These are phyloP conservation scores for Phthorimaea operculella DNA, from an alignment of 1,140 invertebrate genomes.

Conservation along the genomic window DNA sequence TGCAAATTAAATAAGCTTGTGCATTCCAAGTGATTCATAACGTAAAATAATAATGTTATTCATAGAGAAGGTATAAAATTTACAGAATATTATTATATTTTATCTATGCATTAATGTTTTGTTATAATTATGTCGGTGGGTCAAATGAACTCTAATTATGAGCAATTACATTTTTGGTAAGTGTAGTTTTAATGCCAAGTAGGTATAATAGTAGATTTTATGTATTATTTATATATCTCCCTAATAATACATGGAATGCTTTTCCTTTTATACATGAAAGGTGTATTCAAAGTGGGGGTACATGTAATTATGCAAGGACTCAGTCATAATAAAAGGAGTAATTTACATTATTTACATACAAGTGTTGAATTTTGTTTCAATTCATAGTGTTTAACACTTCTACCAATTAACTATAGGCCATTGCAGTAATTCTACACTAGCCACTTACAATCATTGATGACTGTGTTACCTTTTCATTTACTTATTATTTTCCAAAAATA, in stretches of 20 bases:
- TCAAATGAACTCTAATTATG: too few species aligned
- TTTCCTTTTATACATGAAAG: not conserved
- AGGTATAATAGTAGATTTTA: too few species aligned
- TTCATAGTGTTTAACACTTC: conserved; percentile 4
- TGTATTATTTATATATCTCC: too few species aligned
- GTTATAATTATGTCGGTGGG: not conserved
- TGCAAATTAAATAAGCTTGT: not conserved
- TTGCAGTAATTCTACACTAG: not conserved
- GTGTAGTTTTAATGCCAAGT: too few species aligned
- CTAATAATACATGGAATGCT: not conserved
- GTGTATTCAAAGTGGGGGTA: not conserved
- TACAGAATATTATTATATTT: too few species aligned
- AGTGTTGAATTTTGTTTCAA: not conserved
- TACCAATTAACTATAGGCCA: conserved; percentile 10
- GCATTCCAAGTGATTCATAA: not conserved
- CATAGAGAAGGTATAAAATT: too few species aligned
- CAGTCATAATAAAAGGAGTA: not conserved
- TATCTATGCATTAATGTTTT: not conserved
- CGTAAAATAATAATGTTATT: too few species aligned
- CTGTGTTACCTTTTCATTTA: too few species aligned
- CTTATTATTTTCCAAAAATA: too few species aligned
- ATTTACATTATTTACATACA: not conserved
- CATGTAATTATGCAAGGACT: not conserved
- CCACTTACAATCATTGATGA: too few species aligned
- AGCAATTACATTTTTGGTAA: too few species aligned